phyloP scores from a whole-genome alignment of 1,140 invertebrate genomes.

The Zaprionus ghesquierei region DNA sequence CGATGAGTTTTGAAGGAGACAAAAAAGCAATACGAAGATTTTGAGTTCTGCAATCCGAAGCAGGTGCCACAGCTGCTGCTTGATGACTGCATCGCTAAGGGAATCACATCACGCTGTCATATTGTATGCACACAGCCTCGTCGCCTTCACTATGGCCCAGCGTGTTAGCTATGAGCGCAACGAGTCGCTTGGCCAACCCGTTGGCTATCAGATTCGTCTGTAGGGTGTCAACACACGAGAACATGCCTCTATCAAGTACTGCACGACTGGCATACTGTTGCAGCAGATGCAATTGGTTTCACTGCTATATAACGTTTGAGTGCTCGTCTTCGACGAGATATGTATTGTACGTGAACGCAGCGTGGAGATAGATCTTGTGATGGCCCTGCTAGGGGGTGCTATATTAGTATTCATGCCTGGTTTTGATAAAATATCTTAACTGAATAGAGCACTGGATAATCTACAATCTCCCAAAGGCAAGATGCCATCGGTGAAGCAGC shows the following conservation, averaged over 20 bases:
- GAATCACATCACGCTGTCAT: constrained; percentile 89
- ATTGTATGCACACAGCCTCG: constrained; percentile 96
- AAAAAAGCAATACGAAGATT: constrained; percentile 35
- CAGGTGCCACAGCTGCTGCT: constrained; percentile 94
- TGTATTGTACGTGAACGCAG: constrained; percentile 93
- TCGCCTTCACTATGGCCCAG: constrained; percentile 94
- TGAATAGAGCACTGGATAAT: constrained; percentile 84
- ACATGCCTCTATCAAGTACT: constrained; percentile 92
- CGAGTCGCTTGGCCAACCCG: constrained; percentile 89
- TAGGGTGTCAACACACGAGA: constrained; percentile 88
- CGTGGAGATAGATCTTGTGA: constrained; percentile 90
- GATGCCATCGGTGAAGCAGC: constrained; percentile 91
- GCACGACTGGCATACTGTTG: constrained; percentile 91
- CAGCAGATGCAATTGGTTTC: constrained; percentile 89
- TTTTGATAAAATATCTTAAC: constrained; percentile 87
- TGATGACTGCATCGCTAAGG: constrained; percentile 88
- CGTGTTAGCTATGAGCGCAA: constrained; percentile 92
- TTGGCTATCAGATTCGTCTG: constrained; percentile 93
- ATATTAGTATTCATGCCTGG: constrained; percentile 95
- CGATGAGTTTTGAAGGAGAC: constrained; percentile 53
- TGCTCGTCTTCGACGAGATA: constrained; percentile 93
- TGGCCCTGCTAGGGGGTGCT: constrained; percentile 90
- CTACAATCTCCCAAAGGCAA: constrained; percentile 74
- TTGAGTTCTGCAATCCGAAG: constrained; percentile 84
- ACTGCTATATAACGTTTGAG: constrained; percentile 87